Conservation (phyloP, 2,113 vertebrate genomes). For the Ptilonorhynchus violaceus region DNA sequence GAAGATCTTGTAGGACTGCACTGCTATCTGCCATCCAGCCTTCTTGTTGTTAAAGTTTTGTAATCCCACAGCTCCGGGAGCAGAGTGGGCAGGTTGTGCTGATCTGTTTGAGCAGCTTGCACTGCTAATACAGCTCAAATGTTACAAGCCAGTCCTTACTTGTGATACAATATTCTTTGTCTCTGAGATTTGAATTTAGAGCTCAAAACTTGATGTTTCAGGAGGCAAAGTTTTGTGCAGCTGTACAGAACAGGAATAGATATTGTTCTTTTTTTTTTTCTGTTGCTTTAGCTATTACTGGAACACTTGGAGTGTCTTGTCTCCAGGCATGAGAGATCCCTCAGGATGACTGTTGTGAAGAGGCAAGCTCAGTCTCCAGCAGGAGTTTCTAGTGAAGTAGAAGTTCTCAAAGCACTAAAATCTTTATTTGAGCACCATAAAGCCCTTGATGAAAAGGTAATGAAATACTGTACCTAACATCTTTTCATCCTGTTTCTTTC, state of each 20-base stretch:
- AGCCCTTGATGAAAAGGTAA: slow-evolving; percentile 96
- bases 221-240: background rate
- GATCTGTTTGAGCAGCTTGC: background rate
- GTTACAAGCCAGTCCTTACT: fast-evolving
- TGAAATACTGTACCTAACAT: background rate
- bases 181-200: background rate
- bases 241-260: background rate
- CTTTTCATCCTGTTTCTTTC: background rate
- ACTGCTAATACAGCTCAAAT: background rate
- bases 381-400: slow-evolving; percentile 96
- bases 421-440: slow-evolving; percentile 98
- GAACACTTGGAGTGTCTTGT: slow-evolving; percentile 97
- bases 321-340: slow-evolving; percentile 91
- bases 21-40: background rate
- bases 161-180: background rate
- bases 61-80: background rate
- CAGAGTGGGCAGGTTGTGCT: background rate
- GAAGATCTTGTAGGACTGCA: background rate
- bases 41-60: background rate
- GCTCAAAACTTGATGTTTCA: background rate
- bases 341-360: slow-evolving; percentile 97
- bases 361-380: slow-evolving; percentile 94
- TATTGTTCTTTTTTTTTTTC: background rate
- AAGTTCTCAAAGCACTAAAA: slow-evolving; percentile 97
- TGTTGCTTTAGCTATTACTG: slow-evolving; percentile 81